Conservation (phyloP, 2,888 invertebrate species). For the Metacarcinus magister region DNA sequence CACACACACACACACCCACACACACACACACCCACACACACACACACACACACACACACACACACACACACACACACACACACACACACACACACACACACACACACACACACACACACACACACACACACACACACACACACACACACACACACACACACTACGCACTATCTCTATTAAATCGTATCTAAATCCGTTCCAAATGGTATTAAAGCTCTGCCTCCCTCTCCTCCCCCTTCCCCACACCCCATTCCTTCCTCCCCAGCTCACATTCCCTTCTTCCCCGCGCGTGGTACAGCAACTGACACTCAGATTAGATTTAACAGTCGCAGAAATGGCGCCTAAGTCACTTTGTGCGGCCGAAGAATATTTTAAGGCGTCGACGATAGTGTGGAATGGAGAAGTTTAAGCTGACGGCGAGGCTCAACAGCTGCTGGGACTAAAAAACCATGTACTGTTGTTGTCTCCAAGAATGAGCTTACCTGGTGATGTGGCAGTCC, state of each 20-base stretch:
- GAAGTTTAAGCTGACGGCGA: not conserved
- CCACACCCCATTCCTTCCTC: no score
- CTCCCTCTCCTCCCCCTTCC: not conserved
- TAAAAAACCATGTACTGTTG: no score
- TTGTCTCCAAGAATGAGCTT: no score
- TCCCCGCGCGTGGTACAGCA: not conserved
- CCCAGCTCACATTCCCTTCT: no score
- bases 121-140: constrained; percentile 33
- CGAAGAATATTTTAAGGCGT: not conserved
- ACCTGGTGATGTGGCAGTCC: no score
- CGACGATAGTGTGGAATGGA: not conserved
- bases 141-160: constrained; percentile 57
- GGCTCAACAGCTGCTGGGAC: no score
- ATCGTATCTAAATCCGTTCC: constrained; percentile 8
- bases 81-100: constrained; percentile 33
- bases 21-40: constrained; percentile 33
- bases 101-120: constrained; percentile 4
- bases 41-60: constrained; percentile 26
- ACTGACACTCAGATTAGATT: not conserved
- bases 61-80: constrained; percentile 27
- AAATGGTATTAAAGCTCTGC: constrained; percentile 28
- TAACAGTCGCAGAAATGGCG: not conserved
- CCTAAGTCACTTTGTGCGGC: not conserved
- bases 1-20: not conserved
- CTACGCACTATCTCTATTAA: not conserved